A percentile compares a stretch with the other conserved stretches of the same genome.
Conservation (phyloP, 2,888 invertebrate species). For the Periphyllus acericola region DNA sequence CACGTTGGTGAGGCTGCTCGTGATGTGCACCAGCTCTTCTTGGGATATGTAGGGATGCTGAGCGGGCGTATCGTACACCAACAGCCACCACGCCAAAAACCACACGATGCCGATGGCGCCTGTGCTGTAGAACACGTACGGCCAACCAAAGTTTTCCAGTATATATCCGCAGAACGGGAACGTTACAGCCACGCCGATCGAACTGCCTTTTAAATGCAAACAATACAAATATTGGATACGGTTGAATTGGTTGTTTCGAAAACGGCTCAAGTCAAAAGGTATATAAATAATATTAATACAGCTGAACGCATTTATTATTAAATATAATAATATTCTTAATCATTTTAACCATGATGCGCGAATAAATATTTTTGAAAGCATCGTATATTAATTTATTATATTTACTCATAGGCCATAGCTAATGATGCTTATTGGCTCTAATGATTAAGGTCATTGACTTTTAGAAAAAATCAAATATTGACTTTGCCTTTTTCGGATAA, state of each 20-base stretch:
- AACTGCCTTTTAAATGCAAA: constrained; percentile 72
- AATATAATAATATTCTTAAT: too few species aligned
- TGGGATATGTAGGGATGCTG: constrained; percentile 75
- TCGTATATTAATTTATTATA: too few species aligned
- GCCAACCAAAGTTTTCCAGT: constrained; percentile 77
- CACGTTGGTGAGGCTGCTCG: constrained; percentile 70
- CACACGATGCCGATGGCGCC: constrained; percentile 74
- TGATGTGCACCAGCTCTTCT: constrained; percentile 72
- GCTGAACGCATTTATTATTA: too few species aligned
- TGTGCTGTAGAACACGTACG: constrained; percentile 76
- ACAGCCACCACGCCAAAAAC: constrained; percentile 74
- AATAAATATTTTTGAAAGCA: too few species aligned
- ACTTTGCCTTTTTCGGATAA: too few species aligned
- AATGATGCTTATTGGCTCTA: too few species aligned
- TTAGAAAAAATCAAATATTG: too few species aligned
- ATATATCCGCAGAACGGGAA: constrained; percentile 78
- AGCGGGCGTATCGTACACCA: constrained; percentile 75
- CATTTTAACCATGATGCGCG: too few species aligned
- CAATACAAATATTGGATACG: background rate
- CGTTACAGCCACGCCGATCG: constrained; percentile 75
- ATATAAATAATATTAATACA: too few species aligned
- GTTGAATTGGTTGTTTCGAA: background rate
- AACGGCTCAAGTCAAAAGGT: background rate
- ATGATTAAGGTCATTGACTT: too few species aligned
- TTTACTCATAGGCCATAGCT: too few species aligned